Percentiles rank a stretch among this genome's conserved stretches.
phyloP scores from a whole-genome alignment of 2,888 invertebrate species.

The Catocala fraxini region DNA sequence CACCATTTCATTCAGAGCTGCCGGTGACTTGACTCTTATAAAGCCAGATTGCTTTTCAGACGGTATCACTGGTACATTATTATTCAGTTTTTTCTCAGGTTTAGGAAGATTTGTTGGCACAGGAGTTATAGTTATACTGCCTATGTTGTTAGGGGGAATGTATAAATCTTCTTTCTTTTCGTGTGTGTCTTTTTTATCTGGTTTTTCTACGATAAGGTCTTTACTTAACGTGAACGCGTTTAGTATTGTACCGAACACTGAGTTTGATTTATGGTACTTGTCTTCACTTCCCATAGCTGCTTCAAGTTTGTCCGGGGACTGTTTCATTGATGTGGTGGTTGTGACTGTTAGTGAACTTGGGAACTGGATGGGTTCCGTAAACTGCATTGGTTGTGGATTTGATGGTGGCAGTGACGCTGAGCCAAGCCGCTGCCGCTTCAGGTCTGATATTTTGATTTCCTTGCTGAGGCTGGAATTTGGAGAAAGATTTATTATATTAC shows the following conservation, averaged over 20 bases:
- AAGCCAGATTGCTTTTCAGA: conserved; percentile 64
- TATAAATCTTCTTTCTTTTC: conserved; percentile 72
- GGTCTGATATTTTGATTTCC: conserved; percentile 72
- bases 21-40: conserved; percentile 80
- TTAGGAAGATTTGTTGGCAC: conserved; percentile 61
- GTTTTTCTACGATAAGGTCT: conserved; percentile 70
- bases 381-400: conserved; percentile 37
- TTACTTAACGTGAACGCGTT: conserved; percentile 67
- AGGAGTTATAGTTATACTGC: conserved; percentile 83
- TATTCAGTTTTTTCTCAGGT: conserved; percentile 61
- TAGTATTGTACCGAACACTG: conserved; percentile 61
- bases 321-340: conserved; percentile 55
- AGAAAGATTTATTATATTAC: background rate
- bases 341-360: conserved; percentile 82
- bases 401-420: conserved; percentile 51
- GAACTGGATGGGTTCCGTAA: conserved; percentile 76
- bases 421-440: conserved; percentile 69
- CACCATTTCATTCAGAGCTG: conserved; percentile 80
- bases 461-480: conserved; percentile 76
- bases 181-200: conserved; percentile 60
- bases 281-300: conserved; percentile 33
- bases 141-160: conserved; percentile 77
- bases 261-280: conserved; percentile 52
- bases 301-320: conserved; percentile 49
- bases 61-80: conserved; percentile 24